These are phyloP conservation scores for Shargacucullia verbasci DNA, from an alignment of 2,888 invertebrate genomes.

Conservation along the genomic window DNA sequence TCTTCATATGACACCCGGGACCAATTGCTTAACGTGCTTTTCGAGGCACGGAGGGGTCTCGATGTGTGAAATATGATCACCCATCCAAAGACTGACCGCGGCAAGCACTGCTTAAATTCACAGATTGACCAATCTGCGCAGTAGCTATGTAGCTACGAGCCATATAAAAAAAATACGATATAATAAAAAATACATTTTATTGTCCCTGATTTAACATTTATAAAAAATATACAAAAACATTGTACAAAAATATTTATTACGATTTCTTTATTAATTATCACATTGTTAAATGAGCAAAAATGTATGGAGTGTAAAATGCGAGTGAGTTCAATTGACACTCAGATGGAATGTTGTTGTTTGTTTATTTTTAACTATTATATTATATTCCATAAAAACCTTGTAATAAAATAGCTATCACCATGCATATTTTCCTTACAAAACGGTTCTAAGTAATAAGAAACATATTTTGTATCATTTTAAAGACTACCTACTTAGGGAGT, in stretches of 20 bases:
- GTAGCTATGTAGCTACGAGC: no score
- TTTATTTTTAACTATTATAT: background rate
- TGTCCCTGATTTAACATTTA: slow-evolving; percentile 74
- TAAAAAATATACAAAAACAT: slow-evolving; percentile 74
- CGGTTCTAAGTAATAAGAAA: background rate
- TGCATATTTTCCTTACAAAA: slow-evolving; percentile 3
- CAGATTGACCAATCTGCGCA: no score
- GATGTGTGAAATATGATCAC: no score
- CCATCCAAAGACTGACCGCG: no score
- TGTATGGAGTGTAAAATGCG: slow-evolving; percentile 40
- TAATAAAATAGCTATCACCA: no score
- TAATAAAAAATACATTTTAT: slow-evolving; percentile 72
- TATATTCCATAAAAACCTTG: slow-evolving; percentile 11
- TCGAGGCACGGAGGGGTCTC: no score
- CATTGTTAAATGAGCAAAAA: slow-evolving; percentile 55
- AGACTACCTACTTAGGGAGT: no score
- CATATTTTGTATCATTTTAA: no score
- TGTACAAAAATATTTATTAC: slow-evolving; percentile 75
- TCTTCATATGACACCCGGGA: no score
- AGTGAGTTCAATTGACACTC: slow-evolving; percentile 27
- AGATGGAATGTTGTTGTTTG: slow-evolving; percentile 19
- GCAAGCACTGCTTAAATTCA: no score
- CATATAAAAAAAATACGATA: background rate
- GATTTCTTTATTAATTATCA: slow-evolving; percentile 62
- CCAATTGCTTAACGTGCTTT: no score